phyloP scores from a whole-genome alignment of 2,797 vertebrate species.

The Gila robusta region DNA sequence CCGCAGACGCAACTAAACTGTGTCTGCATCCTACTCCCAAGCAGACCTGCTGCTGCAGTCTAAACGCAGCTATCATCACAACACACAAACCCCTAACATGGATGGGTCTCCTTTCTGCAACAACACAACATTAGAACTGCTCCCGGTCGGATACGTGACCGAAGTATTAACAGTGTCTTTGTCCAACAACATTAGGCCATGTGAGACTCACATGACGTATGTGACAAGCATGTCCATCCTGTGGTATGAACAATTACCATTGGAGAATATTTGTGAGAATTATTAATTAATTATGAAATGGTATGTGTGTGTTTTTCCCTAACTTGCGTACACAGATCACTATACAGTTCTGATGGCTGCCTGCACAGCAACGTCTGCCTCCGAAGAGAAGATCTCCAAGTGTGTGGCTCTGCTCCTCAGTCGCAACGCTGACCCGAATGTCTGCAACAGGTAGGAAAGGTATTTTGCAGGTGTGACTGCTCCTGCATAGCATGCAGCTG shows the following conservation, averaged over 20 bases:
- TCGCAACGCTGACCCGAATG: slow-evolving; percentile 90
- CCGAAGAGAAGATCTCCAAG: slow-evolving; percentile 85
- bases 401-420: slow-evolving; percentile 93
- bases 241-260: not conserved
- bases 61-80: slow-evolving; percentile 60
- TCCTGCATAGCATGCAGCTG: slow-evolving; percentile 50
- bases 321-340: slow-evolving; percentile 75
- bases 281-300: not conserved
- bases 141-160: slow-evolving; percentile 24
- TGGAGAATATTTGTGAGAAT: not conserved
- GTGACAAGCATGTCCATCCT: not conserved
- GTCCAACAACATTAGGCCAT: not conserved
- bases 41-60: slow-evolving; percentile 52
- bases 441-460: slow-evolving; percentile 84
- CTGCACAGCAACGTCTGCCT: slow-evolving; percentile 78
- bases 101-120: slow-evolving; percentile 32
- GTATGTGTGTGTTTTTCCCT: slow-evolving; percentile 11
- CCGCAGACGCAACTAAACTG: slow-evolving; percentile 70
- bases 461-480: slow-evolving; percentile 11
- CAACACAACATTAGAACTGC: slow-evolving; percentile 17
- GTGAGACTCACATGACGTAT: not conserved
- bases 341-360: slow-evolving; percentile 91
- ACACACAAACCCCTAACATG: slow-evolving; percentile 27
- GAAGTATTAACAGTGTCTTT: not conserved
- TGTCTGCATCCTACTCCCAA: slow-evolving; percentile 71